Percentiles rank a stretch among this genome's conserved stretches.
Evolutionary conservation across 2,888 invertebrate genomes (phyloP).

Genomic region (Nephrotoma flavescens): DNA sequence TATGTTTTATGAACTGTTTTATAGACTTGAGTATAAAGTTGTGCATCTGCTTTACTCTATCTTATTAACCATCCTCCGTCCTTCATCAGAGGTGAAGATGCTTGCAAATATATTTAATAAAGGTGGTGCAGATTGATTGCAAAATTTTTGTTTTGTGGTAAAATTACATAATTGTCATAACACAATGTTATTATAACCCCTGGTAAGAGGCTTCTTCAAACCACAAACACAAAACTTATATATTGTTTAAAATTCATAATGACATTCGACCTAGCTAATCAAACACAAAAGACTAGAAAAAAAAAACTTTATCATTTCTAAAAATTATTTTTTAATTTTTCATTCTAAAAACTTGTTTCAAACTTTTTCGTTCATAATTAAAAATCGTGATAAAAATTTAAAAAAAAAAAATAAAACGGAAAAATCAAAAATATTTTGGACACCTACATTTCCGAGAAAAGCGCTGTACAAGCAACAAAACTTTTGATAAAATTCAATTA

Average conservation of each 20-base stretch:
- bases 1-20: no score
- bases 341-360: not conserved
- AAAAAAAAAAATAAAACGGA: not conserved
- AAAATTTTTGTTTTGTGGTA: no score
- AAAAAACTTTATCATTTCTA: not conserved
- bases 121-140: no score
- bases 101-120: no score
- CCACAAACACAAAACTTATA: not conserved
- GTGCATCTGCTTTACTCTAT: no score
- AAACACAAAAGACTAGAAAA: not conserved
- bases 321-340: not conserved
- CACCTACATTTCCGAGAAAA: not conserved
- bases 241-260: not conserved
- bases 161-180: no score
- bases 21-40: no score
- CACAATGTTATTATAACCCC: no score
- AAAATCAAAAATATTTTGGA: not conserved
- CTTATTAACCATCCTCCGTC: no score
- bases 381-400: not conserved
- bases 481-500: not conserved
- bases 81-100: no score
- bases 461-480: not conserved
- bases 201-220: not conserved
- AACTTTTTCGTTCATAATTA: not conserved
- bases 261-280: not conserved